Conservation (phyloP, 1,140 invertebrate species). For the Saccostrea cuccullata region DNA sequence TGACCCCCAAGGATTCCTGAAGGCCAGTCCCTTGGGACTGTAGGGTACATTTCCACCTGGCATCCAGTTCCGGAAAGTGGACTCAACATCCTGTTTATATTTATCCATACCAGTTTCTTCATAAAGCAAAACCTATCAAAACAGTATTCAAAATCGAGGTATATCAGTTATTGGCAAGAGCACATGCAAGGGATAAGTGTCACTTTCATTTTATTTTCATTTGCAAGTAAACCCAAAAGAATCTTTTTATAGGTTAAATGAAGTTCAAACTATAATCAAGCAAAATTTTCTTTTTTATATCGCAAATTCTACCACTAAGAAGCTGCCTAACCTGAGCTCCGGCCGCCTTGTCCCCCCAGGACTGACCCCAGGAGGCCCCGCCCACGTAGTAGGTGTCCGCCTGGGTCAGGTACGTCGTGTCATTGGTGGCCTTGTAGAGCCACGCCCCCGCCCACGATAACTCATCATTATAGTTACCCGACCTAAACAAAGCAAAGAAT, state of each 20-base stretch:
- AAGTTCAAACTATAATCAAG: too few relatives aligned
- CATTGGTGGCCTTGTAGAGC: conserved; percentile 83
- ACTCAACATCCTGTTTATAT: conserved; percentile 58
- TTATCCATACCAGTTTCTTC: conserved; percentile 57
- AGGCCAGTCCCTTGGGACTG: conserved; percentile 69
- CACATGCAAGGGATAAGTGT: too few relatives aligned
- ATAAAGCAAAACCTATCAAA: conserved; percentile 59
- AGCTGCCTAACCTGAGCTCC: conserved; percentile 78
- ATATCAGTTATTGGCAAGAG: too few relatives aligned
- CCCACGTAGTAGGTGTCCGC: conserved; percentile 80
- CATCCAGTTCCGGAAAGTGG: conserved; percentile 58
- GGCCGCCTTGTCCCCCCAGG: conserved; percentile 83
- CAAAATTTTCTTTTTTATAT: too few relatives aligned
- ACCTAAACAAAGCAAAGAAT: conserved; percentile 72
- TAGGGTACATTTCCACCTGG: conserved; percentile 56
- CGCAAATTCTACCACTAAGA: too few relatives aligned
- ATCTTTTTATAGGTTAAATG: too few relatives aligned
- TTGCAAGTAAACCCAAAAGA: too few relatives aligned
- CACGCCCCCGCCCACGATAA: conserved; percentile 83
- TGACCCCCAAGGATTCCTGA: conserved; percentile 66
- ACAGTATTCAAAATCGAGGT: too few relatives aligned
- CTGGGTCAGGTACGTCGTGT: conserved; percentile 80
- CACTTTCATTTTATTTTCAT: too few relatives aligned
- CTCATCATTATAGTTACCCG: conserved; percentile 83
- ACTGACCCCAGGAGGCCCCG: conserved; percentile 76